These are phyloP conservation scores for Leucophenga varia DNA, from an alignment of 1,140 invertebrate genomes.

Conservation along the genomic window DNA sequence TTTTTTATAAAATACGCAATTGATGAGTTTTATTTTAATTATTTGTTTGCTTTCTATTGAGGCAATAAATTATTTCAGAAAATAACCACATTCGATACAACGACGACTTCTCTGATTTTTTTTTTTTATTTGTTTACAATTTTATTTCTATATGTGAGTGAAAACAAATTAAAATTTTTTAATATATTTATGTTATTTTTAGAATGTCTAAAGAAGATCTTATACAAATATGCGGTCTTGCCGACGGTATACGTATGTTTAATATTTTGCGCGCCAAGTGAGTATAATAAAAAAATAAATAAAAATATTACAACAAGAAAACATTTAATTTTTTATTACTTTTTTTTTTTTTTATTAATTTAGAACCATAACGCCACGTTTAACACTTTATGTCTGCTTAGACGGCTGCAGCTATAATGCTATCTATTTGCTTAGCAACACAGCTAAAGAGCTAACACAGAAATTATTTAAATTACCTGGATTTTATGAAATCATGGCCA, in stretches of 20 bases:
- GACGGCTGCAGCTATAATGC: conserved; percentile 73
- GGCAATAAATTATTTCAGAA: too few relatives aligned
- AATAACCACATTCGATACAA: too few relatives aligned
- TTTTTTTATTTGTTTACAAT: conserved; percentile 3
- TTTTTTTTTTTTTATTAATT: background rate
- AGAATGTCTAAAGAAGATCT: conserved; percentile 85
- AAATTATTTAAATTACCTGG: conserved; percentile 63
- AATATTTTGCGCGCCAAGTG: conserved; percentile 82
- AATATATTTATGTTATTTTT: conserved; percentile 14
- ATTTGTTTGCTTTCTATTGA: too few relatives aligned
- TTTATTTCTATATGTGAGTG: background rate
- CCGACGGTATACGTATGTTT: conserved; percentile 87
- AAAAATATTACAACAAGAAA: background rate
- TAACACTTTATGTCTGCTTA: conserved; percentile 78
- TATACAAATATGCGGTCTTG: conserved; percentile 90
- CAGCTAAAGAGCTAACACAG: conserved; percentile 66
- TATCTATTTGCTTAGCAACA: conserved; percentile 72
- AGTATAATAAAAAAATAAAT: conserved; percentile 48
- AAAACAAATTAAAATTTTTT: background rate
- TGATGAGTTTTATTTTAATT: too few relatives aligned
- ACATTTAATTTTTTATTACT: background rate
- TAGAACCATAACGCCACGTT: conserved; percentile 71
- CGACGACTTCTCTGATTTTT: too few relatives aligned
- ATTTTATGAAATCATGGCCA: conserved; percentile 49
- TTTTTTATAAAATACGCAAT: too few relatives aligned